Evolutionary conservation across 2,113 vertebrate species (phyloP).

Genomic region (Salvelinus namaycush): DNA sequence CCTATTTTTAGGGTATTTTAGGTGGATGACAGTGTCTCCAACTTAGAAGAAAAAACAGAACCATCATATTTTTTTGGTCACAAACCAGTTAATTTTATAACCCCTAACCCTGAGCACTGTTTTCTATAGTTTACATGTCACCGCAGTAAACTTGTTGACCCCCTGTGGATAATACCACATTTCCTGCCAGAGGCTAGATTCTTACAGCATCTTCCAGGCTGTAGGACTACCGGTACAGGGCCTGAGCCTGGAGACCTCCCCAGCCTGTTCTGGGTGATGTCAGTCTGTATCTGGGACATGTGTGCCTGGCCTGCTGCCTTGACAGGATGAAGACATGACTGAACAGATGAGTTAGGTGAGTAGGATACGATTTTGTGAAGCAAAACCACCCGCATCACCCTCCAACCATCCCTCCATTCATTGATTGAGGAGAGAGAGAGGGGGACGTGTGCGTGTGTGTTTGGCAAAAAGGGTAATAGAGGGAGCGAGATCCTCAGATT

Average conservation of each 20-base stretch:
- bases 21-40: neutral
- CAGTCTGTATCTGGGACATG: conserved; percentile 42
- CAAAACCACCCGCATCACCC: conserved; percentile 20
- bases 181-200: neutral
- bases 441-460: too few species aligned
- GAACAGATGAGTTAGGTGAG: conserved; percentile 32
- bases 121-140: too few species aligned
- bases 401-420: neutral
- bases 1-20: neutral
- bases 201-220: neutral
- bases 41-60: neutral
- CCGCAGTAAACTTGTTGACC: neutral
- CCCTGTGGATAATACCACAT: neutral
- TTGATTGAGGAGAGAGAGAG: neutral
- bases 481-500: neutral
- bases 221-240: neutral
- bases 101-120: neutral
- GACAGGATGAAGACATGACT: conserved; percentile 43
- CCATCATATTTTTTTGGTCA: neutral
- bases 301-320: neutral
- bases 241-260: neutral
- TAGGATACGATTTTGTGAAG: neutral
- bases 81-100: neutral
- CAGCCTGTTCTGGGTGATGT: conserved; percentile 17
- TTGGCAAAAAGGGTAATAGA: neutral